Conservation (phyloP, 2,888 invertebrate genomes). For the Diadegma fenestrale region DNA sequence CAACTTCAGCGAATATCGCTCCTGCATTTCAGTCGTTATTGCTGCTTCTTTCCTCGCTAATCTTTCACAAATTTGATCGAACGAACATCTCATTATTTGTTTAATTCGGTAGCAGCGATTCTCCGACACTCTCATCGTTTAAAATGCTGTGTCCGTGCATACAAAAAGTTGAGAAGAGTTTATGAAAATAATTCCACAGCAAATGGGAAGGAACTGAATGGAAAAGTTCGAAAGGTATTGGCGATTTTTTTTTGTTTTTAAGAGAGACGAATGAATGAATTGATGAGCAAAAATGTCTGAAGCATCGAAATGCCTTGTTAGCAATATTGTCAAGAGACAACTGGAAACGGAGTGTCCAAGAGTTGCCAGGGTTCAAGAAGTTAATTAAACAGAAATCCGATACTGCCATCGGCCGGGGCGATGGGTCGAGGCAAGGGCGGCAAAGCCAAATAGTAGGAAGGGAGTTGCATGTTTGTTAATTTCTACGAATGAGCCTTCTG, state of each 20-base stretch:
- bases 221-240: background rate
- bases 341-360: background rate
- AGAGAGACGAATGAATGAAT: background rate
- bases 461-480: constrained; percentile 60
- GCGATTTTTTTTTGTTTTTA: background rate
- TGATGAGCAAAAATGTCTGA: background rate
- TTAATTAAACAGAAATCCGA: constrained; percentile 61
- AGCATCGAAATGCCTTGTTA: constrained; percentile 11
- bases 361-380: constrained; percentile 29
- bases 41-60: no score
- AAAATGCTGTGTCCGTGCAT: background rate
- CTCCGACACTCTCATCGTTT: background rate
- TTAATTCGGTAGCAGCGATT: background rate
- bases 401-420: background rate
- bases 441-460: constrained; percentile 22
- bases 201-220: background rate
- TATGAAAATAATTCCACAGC: background rate
- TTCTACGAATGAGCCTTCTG: constrained; percentile 55
- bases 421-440: background rate
- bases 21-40: no score
- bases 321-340: constrained; percentile 27
- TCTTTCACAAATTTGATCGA: background rate
- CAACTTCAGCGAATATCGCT: background rate
- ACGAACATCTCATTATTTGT: background rate
- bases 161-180: background rate